These are phyloP conservation scores for Semicossyphus pulcher DNA, from an alignment of 2,113 vertebrate genomes.

Conservation along the genomic window DNA sequence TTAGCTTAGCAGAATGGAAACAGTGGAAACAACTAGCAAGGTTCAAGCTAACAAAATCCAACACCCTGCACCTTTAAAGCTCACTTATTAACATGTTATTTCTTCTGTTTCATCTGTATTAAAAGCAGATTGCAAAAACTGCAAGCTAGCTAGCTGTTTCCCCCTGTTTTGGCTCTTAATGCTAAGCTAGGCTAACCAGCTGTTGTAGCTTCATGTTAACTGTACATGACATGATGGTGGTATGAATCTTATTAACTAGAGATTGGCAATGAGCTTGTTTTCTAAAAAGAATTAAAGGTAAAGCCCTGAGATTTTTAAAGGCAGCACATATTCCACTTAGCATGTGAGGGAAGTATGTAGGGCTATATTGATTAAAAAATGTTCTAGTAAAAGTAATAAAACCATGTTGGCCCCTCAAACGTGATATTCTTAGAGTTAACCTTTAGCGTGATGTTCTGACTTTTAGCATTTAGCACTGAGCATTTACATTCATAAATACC, in stretches of 20 bases:
- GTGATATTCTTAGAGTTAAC: slow-evolving; percentile 37
- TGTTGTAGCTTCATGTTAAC: background rate
- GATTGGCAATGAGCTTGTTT: too few relatives aligned
- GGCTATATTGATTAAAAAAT: background rate
- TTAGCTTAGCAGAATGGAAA: background rate
- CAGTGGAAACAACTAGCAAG: background rate
- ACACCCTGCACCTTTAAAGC: too few relatives aligned
- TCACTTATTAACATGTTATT: too few relatives aligned
- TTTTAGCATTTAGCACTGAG: slow-evolving; percentile 16
- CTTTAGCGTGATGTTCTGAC: slow-evolving; percentile 11
- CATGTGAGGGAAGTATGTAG: background rate
- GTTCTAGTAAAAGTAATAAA: background rate
- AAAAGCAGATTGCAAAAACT: background rate
- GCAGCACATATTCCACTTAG: too few relatives aligned
- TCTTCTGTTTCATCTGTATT: background rate
- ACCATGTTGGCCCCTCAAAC: background rate
- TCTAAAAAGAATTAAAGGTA: too few relatives aligned
- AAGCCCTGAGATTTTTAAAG: too few relatives aligned
- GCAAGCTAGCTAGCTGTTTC: background rate
- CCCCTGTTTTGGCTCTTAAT: background rate
- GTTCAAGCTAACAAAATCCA: background rate
- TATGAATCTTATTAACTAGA: too few relatives aligned
- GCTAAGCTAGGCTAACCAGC: background rate
- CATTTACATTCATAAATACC: slow-evolving; percentile 31
- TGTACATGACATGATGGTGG: background rate